Evolutionary conservation across 1,140 invertebrate species (phyloP), one percentile per base, ranked within the genome.

Genomic region (Dermatophagoides farinae): DNA sequence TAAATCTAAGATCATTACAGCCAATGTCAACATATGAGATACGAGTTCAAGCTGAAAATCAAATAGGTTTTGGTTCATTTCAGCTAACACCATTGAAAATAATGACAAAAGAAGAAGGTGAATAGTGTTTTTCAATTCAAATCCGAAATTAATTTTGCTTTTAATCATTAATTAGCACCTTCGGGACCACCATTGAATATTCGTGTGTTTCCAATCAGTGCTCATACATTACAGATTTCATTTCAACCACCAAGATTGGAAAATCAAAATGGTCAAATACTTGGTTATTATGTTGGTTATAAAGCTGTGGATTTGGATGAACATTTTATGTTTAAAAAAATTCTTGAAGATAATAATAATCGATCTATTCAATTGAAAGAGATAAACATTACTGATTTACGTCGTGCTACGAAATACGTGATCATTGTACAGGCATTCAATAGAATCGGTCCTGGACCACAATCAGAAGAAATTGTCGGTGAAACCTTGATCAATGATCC

Each of bases 221-320:
- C 66, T 12, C 38, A 62, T 18, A 57, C 62, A 9, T 41, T 67
- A 10, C 62, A 64, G 25, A 61, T 67, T 9, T 63, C 63, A 39
- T 64, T 62, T 6, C 60, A 73, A 73, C 84, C 88, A 12, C 89
- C 90, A 16, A 79, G 82, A 63, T 76, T 82, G 64, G 84, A 89
- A 69, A 75, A 86, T 54, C 88, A 85, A 81, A 91, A 95, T 72
- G 91, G 90, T 14, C 83, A 86, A 65, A 80, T 95, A 64, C 77
- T 88, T 1, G 90, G 90, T 20, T 96, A 93, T 71, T 88, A 93
- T 69, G 82, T 95, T 10, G 88, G 89, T 52, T 92, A 88, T 74
- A 83, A 72, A 62, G 65, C 71, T 14, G 67, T 69, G 10, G 71
- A 72, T 20, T 16, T 60, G 40, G 62, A 65, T 8, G 70, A 71